phyloP scores from a whole-genome alignment of 2,113 vertebrate species.

The Ahaetulla prasina region DNA sequence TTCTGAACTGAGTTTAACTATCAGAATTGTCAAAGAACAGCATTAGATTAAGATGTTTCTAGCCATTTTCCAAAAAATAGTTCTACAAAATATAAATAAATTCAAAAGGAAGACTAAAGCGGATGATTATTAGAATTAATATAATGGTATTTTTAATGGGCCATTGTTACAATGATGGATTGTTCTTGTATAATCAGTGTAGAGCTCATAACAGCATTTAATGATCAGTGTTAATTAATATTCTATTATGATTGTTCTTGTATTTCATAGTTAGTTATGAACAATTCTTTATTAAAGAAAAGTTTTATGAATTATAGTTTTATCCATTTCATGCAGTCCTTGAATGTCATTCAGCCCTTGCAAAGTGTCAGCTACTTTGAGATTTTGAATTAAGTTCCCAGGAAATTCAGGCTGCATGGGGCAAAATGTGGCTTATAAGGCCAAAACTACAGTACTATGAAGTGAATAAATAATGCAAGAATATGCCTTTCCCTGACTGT shows the following conservation, averaged over 20 bases:
- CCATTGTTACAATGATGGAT: slow-evolving; percentile 2
- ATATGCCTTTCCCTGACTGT: neutral
- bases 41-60: neutral
- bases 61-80: neutral
- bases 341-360: neutral
- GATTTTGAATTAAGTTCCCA: neutral
- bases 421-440: neutral
- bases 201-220: slow-evolving; percentile 6
- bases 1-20: neutral
- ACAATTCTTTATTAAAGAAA: neutral
- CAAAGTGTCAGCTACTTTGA: neutral
- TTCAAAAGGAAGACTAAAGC: slow-evolving; percentile 1
- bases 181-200: slow-evolving; percentile 15
- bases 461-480: neutral
- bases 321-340: neutral
- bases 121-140: slow-evolving; percentile 1
- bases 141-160: slow-evolving; percentile 10
- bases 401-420: neutral
- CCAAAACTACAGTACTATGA: neutral
- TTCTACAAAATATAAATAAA: neutral
- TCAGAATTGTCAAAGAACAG: neutral
- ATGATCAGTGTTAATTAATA: slow-evolving; percentile 6
- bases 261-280: neutral
- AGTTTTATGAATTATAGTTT: neutral
- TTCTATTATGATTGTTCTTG: neutral